These are phyloP conservation scores for Geodia barretti DNA, from an alignment of 37 sponge, comb jelly and placozoan genomes.

Conservation along the genomic window DNA sequence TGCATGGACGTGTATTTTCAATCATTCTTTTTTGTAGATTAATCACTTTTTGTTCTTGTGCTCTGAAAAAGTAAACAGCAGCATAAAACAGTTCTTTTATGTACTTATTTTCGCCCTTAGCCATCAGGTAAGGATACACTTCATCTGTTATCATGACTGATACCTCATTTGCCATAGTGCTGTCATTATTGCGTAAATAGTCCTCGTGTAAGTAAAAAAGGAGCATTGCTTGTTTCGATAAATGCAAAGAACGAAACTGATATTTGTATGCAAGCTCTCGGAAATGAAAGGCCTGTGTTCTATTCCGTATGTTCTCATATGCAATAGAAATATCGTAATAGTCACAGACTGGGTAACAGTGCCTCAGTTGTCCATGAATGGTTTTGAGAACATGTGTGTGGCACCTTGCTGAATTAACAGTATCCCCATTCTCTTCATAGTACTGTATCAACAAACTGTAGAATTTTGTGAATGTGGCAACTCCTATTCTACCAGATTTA, in stretches of 20 bases:
- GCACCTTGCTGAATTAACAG: neutral
- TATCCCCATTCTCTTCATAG: neutral
- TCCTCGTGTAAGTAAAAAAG: neutral
- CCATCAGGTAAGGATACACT: no score
- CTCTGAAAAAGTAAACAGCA: neutral
- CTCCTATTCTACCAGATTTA: neutral
- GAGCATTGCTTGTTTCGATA: neutral
- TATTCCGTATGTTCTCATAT: neutral
- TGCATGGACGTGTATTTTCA: neutral
- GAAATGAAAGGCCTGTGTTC: neutral
- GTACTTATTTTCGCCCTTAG: no score
- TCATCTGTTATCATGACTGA: no score
- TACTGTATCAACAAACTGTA: neutral
- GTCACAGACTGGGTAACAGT: neutral
- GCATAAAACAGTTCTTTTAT: no score
- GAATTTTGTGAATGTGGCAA: neutral
- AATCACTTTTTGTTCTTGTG: neutral
- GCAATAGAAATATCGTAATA: neutral
- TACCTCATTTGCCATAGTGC: no score
- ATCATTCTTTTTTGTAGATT: neutral
- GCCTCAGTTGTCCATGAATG: neutral
- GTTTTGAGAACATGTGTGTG: neutral
- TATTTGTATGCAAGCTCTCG: neutral
- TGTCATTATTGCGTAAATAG: no score
- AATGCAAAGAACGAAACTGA: neutral